These are phyloP conservation scores for Drosophila sp. DNA, from an alignment of 1,140 invertebrate genomes.

Conservation along the genomic window DNA sequence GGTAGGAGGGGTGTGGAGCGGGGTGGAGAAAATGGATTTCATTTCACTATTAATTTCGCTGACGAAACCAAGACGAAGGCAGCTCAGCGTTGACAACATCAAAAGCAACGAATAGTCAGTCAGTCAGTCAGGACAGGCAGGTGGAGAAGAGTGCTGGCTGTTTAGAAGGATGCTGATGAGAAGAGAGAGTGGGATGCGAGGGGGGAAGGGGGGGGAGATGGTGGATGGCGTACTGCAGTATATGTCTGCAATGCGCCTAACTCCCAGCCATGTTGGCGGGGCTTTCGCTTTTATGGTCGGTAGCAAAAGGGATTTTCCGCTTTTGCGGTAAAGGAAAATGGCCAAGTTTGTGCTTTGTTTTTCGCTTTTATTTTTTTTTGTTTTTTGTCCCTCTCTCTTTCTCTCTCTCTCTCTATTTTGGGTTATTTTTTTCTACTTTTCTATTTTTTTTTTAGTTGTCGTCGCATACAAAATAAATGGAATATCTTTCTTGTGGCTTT, in stretches of 20 bases:
- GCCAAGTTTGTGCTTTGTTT: conserved; percentile 54
- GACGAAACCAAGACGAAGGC: conserved; percentile 48
- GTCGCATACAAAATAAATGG: conserved; percentile 65
- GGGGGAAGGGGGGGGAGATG: neutral
- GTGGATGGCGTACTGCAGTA: neutral
- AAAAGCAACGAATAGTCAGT: conserved; percentile 63
- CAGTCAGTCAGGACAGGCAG: conserved; percentile 46
- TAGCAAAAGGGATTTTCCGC: conserved; percentile 71
- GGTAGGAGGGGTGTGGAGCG: conserved; percentile 27
- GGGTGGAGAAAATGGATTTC: conserved; percentile 74
- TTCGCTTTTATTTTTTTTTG: conserved; percentile 32
- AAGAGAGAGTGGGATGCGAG: neutral
- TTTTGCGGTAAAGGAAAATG: conserved; percentile 66
- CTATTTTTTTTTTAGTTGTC: conserved; percentile 46
- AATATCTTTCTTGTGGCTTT: conserved; percentile 24
- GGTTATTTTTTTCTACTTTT: conserved; percentile 31
- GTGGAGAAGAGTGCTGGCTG: neutral
- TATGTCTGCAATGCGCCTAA: conserved; percentile 22
- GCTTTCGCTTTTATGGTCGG: conserved; percentile 71
- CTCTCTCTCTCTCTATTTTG: conserved; percentile 26
- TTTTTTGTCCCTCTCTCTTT: conserved; percentile 39
- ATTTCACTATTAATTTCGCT: conserved; percentile 79
- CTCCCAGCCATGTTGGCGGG: conserved; percentile 41
- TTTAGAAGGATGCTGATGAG: neutral
- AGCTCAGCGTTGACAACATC: conserved; percentile 59